Base-by-base conservation (phyloP, 2,888 invertebrate species). In the Saturnia japonica region DNA sequence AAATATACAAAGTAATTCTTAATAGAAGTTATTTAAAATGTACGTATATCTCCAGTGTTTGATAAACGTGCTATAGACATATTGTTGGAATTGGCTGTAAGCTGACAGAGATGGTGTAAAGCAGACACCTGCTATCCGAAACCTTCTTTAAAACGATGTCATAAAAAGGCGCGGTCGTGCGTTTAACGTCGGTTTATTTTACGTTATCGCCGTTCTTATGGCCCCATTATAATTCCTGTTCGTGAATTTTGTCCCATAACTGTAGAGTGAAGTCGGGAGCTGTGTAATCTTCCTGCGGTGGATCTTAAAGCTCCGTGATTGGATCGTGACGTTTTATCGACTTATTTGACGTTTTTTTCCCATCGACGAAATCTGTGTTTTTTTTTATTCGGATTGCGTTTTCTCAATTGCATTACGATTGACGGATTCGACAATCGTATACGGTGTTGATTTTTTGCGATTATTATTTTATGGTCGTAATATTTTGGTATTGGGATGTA, bases 301-400 rank as follows among this genome's bases (percentile, higher is more conserved):
- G 82, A 86, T 88, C 87, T 85, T 82, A 85, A 86, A 83, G 83
- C 84, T 76, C 77, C 73, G 83, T 88, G 91, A 91, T 91, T 91
- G 90, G 89, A 88, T 90, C 85, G 83, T 72, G 80, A 79, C 82
- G 80, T 80, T 88, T 87, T 86, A 88, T 88, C 83, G 84, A 74
- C 82, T 82, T 77, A 77, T 78, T 76, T 72, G 73, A 51, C 73
- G 74, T 34, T 72, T 75, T 76, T 67, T 70, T 45, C 57, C 57
- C 57, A 34, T 2, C 34, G 6, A 45, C 45, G 45, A 45, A 45
- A 54, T 67, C 54, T 60, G 67, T n/a, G 34, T 68, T 42, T 68
- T 51, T 71, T 69, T 71, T 68, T 62, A 54, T 68, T 28, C 57
- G 62, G 68, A 68, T 68, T 51, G 68, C 62, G 25, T 22, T 51